Base-by-base conservation (phyloP, 2,113 vertebrate genomes). In the Glareola pratincola region DNA sequence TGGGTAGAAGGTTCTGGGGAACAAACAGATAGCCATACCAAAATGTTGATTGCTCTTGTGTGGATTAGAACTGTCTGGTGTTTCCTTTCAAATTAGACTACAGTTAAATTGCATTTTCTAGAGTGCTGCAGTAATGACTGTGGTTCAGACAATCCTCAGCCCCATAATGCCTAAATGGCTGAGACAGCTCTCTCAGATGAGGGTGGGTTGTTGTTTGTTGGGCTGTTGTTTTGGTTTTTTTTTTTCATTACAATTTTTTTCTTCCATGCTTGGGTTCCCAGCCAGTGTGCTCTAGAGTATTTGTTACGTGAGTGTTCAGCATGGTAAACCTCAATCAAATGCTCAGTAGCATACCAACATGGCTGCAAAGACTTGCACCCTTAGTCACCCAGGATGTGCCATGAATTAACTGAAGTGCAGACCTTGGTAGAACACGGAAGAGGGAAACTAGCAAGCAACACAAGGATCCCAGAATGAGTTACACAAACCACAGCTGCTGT, bases 271-370 rank as follows among this genome's bases (percentile, higher is more conserved):
- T 45, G 24, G 10, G 12, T 27, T 22, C 32, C 36, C 17, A 12
- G 8, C 10, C 47, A n/a, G 4, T 4, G 21, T 39, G 36, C 43
- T 80, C 0, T 0, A 2, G 39, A 50, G 9, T 11, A 30, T 51
- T 63, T 62, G n/a, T 15, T 14, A 30, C 3, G 14, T 12, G 23
- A 43, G 8, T 2, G 3, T 16, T 69, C 54, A 73, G 73, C 17
- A 24, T 0, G 1, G 57, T 9, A 67, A 79, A 18, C 10, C 37
- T 79, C 90, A 67, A 11, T 11, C 20, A 17, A 39, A 26, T 4
- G 41, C 56, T 48, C 29, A 15, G 37, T 13, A 41, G 10, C 54
- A 10, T 5, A 16, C 36, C 60, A 53, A 18, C 30, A 16, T 22
- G 64, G 48, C 53, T 59, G 53, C 37, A 60, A 0, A 48, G 57